Evolutionary conservation across 2,113 vertebrate genomes (phyloP).

Genomic region (Ptychochromis oligacanthus): DNA sequence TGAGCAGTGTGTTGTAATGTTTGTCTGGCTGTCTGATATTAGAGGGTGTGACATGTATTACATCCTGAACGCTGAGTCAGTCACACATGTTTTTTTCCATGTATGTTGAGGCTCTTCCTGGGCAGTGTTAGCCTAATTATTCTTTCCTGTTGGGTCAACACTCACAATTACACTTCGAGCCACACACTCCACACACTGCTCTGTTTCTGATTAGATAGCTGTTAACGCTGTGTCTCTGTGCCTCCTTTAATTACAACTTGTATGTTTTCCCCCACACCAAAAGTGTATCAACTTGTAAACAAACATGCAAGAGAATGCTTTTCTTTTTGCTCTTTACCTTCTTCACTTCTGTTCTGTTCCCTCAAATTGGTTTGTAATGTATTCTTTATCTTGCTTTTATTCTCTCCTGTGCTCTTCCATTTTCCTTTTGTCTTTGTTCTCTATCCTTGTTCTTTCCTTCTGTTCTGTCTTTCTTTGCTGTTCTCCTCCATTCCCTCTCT

Average conservation of each 20-base stretch:
- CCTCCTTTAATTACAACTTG: constrained; percentile 36
- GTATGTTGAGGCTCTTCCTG: constrained; percentile 3
- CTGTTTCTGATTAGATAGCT: constrained; percentile 47
- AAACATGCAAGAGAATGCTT: neutral
- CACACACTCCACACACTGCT: constrained; percentile 12
- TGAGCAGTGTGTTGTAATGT: constrained; percentile 23
- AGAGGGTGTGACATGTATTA: constrained; percentile 8
- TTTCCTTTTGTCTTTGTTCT: neutral
- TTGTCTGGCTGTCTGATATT: constrained; percentile 20
- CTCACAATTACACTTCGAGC: constrained; percentile 18
- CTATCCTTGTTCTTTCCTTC: neutral
- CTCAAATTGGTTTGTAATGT: too few species aligned
- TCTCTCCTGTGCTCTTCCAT: too few species aligned
- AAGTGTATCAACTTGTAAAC: constrained; percentile 2
- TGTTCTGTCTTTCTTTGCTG: neutral
- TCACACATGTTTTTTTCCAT: neutral
- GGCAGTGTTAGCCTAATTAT: constrained; percentile 42
- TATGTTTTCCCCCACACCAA: constrained; percentile 2
- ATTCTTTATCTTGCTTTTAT: too few species aligned
- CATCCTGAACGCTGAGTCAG: constrained; percentile 12
- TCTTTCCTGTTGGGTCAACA: constrained; percentile 60
- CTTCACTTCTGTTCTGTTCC: neutral
- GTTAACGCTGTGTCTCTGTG: constrained; percentile 26
- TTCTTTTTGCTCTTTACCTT: neutral
- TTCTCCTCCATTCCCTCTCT: neutral